Evolutionary conservation across 2,888 invertebrate species (phyloP).

Genomic region (Campoplex nolae): DNA sequence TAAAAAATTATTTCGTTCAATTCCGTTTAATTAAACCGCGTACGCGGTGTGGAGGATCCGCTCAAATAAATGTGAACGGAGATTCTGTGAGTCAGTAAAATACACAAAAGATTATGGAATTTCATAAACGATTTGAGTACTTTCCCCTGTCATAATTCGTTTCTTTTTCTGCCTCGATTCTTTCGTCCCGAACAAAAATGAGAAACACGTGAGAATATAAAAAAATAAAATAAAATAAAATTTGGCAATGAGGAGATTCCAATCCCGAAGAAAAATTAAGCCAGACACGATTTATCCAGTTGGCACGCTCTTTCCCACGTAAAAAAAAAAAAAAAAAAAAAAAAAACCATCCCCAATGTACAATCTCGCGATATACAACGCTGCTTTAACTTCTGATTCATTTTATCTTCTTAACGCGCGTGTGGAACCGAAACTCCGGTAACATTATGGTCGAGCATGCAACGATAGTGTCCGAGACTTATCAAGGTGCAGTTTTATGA

Average conservation of each 20-base stretch:
- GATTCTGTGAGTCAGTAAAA: neutral
- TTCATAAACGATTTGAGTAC: neutral
- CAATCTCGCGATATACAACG: conserved; percentile 12
- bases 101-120: neutral
- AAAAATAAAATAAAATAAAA: neutral
- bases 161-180: neutral
- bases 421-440: conserved; percentile 68
- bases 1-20: no score
- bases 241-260: neutral
- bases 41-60: no score
- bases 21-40: no score
- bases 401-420: conserved; percentile 21
- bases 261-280: neutral
- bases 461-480: conserved; percentile 62
- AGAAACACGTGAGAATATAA: neutral
- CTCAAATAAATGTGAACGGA: no score
- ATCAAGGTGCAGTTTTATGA: conserved; percentile 71
- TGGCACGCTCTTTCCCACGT: neutral
- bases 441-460: conserved; percentile 36
- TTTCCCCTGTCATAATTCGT: no score
- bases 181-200: neutral
- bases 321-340: no score
- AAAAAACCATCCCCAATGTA: conserved; percentile 1
- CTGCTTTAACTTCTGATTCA: conserved; percentile 66
- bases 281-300: conserved; percentile 1